Conservation (phyloP, 2,113 vertebrate species). For the Toxotes chatareus region DNA sequence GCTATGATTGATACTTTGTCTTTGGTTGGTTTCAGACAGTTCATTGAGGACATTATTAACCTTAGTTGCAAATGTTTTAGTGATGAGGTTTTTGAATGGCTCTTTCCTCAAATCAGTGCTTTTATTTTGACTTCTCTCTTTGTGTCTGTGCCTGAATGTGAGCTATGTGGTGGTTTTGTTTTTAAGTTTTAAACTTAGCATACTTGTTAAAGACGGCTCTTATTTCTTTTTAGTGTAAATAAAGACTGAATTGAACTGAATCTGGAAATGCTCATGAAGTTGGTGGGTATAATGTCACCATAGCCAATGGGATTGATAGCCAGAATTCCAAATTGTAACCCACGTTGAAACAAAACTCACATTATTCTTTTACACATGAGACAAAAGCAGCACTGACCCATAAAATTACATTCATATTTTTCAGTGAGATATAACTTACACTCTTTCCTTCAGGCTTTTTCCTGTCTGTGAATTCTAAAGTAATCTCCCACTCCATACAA, state of each 20-base stretch:
- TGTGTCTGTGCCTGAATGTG: not conserved
- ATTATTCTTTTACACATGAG: conserved; percentile 5
- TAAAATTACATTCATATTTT: conserved; percentile 54
- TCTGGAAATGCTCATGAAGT: not conserved
- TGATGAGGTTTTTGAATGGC: not conserved
- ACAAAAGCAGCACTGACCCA: conserved; percentile 10
- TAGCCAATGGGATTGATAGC: conserved; percentile 6
- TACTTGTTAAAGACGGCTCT: not conserved
- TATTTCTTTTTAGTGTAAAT: not conserved
- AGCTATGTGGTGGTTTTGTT: not conserved
- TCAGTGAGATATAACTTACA: conserved; percentile 26
- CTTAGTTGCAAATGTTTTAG: not conserved
- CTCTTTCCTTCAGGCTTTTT: conserved; percentile 44
- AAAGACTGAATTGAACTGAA: conserved; percentile 8
- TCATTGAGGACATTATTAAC: not conserved
- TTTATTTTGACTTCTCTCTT: not conserved
- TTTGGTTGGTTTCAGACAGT: not conserved
- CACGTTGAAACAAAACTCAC: not conserved
- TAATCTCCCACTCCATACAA: conserved; percentile 43
- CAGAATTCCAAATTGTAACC: not conserved
- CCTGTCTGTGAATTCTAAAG: conserved; percentile 53
- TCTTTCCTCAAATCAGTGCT: not conserved
- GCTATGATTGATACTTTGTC: not conserved
- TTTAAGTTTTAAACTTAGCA: not conserved
- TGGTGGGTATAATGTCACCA: not conserved